These are phyloP conservation scores for Rhagium mordax DNA, from an alignment of 2,888 invertebrate species.

Conservation along the genomic window DNA sequence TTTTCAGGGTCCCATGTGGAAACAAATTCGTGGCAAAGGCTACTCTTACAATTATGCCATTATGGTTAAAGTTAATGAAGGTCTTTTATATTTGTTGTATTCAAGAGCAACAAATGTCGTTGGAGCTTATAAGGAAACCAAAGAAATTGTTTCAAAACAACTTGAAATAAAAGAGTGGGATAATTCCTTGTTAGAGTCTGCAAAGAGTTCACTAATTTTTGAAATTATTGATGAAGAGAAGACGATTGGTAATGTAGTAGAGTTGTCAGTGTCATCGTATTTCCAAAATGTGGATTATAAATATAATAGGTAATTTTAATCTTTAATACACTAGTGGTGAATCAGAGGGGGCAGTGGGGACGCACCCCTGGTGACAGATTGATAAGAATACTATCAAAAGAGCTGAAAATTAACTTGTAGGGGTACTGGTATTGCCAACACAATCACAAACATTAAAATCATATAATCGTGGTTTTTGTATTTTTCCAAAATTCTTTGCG, in stretches of 20 bases:
- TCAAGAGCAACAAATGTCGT: conserved; percentile 85
- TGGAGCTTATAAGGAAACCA: conserved; percentile 85
- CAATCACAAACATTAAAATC: too few species aligned
- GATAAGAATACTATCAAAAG: too few species aligned
- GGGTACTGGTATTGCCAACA: too few species aligned
- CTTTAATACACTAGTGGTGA: too few species aligned
- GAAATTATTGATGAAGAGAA: conserved; percentile 88
- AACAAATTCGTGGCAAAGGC: conserved; percentile 88
- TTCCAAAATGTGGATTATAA: conserved; percentile 78
- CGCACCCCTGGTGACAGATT: too few species aligned
- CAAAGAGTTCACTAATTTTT: conserved; percentile 89
- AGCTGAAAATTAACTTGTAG: too few species aligned
- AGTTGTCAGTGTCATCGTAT: conserved; percentile 81
- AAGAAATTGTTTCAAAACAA: conserved; percentile 80
- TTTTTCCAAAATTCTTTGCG: too few species aligned
- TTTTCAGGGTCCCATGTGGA: conserved; percentile 89
- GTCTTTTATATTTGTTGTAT: conserved; percentile 81
- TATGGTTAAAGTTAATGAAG: conserved; percentile 77
- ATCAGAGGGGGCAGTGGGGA: too few species aligned
- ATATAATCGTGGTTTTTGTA: too few species aligned
- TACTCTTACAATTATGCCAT: conserved; percentile 86
- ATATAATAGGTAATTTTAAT: conserved; percentile 75
- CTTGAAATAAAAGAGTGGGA: conserved; percentile 79
- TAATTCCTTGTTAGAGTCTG: conserved; percentile 83
- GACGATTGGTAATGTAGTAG: conserved; percentile 82